These are phyloP conservation scores for Chaenodraco wilsoni DNA, from an alignment of 2,797 vertebrate species.

Conservation along the genomic window DNA sequence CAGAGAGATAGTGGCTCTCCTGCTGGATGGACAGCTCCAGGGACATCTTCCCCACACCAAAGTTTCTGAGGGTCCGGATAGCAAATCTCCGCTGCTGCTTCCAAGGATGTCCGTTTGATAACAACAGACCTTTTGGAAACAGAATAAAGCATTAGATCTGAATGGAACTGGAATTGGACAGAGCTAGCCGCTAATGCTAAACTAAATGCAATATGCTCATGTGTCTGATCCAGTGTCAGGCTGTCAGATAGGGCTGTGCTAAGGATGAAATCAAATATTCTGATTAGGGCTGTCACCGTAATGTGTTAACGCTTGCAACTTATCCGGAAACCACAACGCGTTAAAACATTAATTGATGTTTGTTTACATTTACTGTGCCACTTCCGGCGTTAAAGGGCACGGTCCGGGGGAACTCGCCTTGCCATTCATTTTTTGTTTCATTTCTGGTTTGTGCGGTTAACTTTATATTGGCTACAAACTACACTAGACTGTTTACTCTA, in stretches of 20 bases:
- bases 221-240: not conserved
- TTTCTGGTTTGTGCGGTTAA: no score
- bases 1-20: slow-evolving; percentile 69
- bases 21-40: slow-evolving; percentile 72
- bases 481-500: no score
- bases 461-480: no score
- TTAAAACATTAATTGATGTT: no score
- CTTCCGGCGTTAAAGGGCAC: no score
- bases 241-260: not conserved
- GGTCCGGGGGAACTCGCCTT: no score
- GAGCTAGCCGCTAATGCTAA: not conserved
- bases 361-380: no score
- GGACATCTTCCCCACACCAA: slow-evolving; percentile 73
- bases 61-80: slow-evolving; percentile 75
- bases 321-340: no score
- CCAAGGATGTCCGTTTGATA: slow-evolving; percentile 69
- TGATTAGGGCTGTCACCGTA: not conserved
- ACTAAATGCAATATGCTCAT: not conserved
- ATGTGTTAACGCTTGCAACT: not conserved
- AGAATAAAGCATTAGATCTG: not conserved
- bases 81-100: slow-evolving; percentile 77
- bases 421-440: no score
- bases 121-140: slow-evolving; percentile 62
- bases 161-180: not conserved
- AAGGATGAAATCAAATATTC: not conserved